Evolutionary conservation across 2,113 vertebrate species (phyloP), one percentile per base, ranked within the genome.

Genomic region (Anser brachyrhynchus): DNA sequence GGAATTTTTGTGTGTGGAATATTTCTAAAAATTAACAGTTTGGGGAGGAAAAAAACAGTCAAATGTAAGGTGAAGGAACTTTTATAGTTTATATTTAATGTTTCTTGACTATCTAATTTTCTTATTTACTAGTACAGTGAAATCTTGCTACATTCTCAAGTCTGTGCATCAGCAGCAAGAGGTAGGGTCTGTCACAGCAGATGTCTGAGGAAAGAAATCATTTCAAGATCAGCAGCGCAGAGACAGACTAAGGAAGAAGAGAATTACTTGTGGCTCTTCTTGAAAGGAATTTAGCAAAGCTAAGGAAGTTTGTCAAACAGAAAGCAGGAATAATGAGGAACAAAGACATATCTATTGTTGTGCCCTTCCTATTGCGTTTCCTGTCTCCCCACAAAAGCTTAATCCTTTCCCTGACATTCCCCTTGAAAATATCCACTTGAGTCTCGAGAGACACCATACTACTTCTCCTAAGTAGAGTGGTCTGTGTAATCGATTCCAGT

Each of bases 251-350:
- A 82, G 76, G 55, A 90, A 87, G 75, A 69, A 78, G 93, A 46
- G 37, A 87, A 95, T 92, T 90, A 51, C 51, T 92, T 62, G 70
- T 87, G 91, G 71, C 52, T 41, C 78, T 80, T 62, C 35, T 82
- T 10, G 1, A 86, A 91, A 93, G 67, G 51, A 83, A 91, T 91
- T 95, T 93, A 93, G 90, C 84, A 86, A 87, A 91, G 44, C 81
- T 58, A 23, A 66, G 64, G 44, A 92, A 35, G 31, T 41, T 91
- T 82, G 41, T 95, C 71, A 73, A 21, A 61, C 33, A 77, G 35
- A 75, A 92, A 31, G 61, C 1, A 1, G 41, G 58, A 87, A 55
- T 71, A 43, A 64, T 89, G 37, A 94, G 52, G 46, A 85, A 22
- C 35, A 76, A 59, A 74, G 69, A 57, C 77, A 21, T 7, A 85